Evolutionary conservation across 2,888 invertebrate species (phyloP), one percentile per base, ranked within the genome.

Genomic region (Aleiodes leptofemur): DNA sequence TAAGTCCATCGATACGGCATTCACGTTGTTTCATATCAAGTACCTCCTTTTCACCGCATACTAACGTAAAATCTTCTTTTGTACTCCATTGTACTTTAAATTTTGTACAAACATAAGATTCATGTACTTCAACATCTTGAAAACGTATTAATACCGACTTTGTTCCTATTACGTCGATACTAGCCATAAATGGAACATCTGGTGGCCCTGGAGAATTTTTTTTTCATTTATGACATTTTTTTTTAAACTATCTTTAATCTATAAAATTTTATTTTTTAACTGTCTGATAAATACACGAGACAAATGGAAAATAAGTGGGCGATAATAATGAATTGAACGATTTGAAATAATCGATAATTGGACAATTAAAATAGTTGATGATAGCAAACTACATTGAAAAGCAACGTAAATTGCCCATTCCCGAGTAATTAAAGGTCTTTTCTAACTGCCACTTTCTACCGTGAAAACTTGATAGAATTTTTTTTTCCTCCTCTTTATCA

Each of bases 51-150:
- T 94, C 94, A 0, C 97, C 98, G 74, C 95, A 94, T 72, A 97
- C 91, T 79, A 94, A 93, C 23, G 93, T 93, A 90, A 98, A 98
- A 86, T 96, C 96, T 5, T 95, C 94, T 69, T 94, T 93, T 8
- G 94, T 93, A 80, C 97, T 97, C 98, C 98, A 98, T 91, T 98
- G 97, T 88, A 98, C 98, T 94, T 95, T 97, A 90, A 96, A 98
- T 90, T 97, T 97, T 51, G 97, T 98, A 83, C 96, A 94, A 76
- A 97, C 94, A 13, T 96, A 93, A 16, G 95, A 94, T 84, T 96
- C 96, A 79, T 90, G 90, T 77, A 91, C 90, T 59, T 94, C 93
- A 29, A 95, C 94, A 85, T 95, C 94, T 76, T 94, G 92, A 84
- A 95, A 93, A 78, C 93, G 91, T 43, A 94, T 91, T 74, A 91